These are phyloP conservation scores for Mnemiopsis leidyi DNA, from an alignment of 37 sponge, comb jelly and placozoan species.

Conservation along the genomic window DNA sequence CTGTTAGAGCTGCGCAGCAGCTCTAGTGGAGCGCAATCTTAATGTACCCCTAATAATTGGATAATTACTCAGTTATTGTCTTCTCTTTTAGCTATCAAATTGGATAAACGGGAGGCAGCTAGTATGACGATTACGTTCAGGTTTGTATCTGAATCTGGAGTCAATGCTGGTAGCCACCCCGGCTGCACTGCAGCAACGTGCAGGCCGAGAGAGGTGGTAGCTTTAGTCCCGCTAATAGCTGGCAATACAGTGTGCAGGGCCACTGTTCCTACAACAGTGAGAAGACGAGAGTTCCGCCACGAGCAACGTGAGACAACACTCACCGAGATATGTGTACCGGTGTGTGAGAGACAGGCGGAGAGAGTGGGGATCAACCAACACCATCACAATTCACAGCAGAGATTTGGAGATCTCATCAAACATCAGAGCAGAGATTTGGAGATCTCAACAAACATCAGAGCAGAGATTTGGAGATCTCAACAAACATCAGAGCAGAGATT, in stretches of 20 bases:
- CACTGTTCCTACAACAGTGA: constrained; percentile 3
- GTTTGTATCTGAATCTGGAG: neutral
- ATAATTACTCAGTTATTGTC: neutral
- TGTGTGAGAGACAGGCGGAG: too few species aligned
- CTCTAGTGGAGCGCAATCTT: neutral
- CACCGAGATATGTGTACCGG: neutral
- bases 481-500: too few species aligned
- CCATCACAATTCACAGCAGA: too few species aligned
- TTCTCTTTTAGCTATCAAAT: neutral
- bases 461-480: too few species aligned
- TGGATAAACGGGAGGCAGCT: neutral
- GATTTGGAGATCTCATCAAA: neutral
- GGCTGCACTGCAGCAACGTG: too few species aligned
- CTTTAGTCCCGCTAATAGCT: neutral
- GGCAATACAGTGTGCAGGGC: too few species aligned
- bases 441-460: too few species aligned
- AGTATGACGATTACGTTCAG: neutral
- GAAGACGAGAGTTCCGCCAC: neutral
- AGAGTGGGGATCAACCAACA: too few species aligned
- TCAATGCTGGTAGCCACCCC: neutral
- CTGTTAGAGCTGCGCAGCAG: neutral
- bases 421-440: neutral
- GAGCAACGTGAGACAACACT: constrained; percentile 33
- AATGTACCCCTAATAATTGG: neutral
- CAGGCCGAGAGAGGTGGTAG: neutral